Conservation (phyloP, 2,797 vertebrate genomes). For the Premnoplex brunnescens region DNA sequence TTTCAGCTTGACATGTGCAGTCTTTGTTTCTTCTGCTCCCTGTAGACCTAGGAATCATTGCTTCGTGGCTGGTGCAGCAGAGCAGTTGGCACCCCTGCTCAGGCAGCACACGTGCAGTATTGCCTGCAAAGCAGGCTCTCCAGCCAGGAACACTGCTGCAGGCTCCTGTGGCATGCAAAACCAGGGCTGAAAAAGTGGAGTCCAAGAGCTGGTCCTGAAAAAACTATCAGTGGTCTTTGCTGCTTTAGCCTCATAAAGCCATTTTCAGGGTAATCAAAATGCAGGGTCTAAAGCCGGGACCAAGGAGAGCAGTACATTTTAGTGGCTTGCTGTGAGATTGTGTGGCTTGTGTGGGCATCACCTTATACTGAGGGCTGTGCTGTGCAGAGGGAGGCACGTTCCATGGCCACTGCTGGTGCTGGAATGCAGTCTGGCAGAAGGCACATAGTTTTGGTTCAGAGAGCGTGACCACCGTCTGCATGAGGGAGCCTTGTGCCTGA, state of each 20-base stretch:
- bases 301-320: fast-evolving
- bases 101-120: not conserved
- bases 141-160: not conserved
- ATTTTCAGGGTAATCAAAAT: not conserved
- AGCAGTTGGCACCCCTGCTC: not conserved
- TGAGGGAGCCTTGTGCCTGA: not conserved
- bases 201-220: not conserved
- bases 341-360: not conserved
- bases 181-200: not conserved
- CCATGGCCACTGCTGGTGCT: not conserved
- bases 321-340: not conserved
- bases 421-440: not conserved
- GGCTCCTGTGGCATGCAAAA: not conserved
- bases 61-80: constrained; percentile 2
- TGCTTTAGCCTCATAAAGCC: not conserved
- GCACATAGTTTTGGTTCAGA: not conserved
- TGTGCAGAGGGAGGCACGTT: not conserved
- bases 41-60: not conserved
- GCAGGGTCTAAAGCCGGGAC: fast-evolving
- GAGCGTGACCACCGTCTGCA: not conserved
- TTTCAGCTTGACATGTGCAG: not conserved
- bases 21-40: constrained; percentile 2
- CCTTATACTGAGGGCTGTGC: not conserved
- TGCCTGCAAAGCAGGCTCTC: constrained; percentile 17
- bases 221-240: not conserved